A percentile compares a stretch with the other conserved stretches of the same genome.
These are phyloP conservation scores for Euplagia quadripunctaria DNA, from an alignment of 2,888 invertebrate species.

Conservation along the genomic window DNA sequence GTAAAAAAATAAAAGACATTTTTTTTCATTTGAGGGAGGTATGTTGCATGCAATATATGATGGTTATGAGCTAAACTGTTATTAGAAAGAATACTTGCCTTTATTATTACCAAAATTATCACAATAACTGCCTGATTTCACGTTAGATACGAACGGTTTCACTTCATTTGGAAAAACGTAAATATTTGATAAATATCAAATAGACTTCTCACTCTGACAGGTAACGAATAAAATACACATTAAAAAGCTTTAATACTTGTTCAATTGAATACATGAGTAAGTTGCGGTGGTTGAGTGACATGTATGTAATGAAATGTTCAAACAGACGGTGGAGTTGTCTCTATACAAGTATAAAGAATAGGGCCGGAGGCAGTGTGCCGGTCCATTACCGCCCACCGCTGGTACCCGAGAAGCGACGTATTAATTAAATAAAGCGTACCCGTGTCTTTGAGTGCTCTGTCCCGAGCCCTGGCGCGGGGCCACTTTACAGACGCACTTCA, in stretches of 20 bases:
- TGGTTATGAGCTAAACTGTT: too few species aligned
- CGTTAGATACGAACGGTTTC: neutral
- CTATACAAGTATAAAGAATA: neutral
- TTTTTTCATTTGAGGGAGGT: too few species aligned
- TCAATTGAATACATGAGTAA: neutral
- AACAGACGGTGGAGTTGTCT: neutral
- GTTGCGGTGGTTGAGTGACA: neutral
- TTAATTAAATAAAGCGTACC: slow-evolving; percentile 3
- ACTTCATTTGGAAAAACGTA: neutral
- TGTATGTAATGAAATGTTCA: slow-evolving; percentile 2
- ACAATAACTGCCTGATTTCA: neutral
- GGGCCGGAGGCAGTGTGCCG: neutral
- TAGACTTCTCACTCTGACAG: neutral
- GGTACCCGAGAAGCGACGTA: slow-evolving; percentile 1
- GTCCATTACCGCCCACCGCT: slow-evolving; percentile 5
- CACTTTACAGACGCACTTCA: neutral
- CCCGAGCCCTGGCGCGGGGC: neutral
- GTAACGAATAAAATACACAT: neutral
- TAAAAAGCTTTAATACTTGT: neutral
- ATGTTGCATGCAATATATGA: too few species aligned
- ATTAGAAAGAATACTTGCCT: too few species aligned
- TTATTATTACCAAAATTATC: too few species aligned
- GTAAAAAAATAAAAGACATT: too few species aligned
- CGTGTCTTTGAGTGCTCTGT: slow-evolving; percentile 1
- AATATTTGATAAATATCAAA: neutral